Evolutionary conservation across 1,140 invertebrate species (phyloP), one percentile per base, ranked within the genome.

Genomic region (Ptiloglossa arizonensis): DNA sequence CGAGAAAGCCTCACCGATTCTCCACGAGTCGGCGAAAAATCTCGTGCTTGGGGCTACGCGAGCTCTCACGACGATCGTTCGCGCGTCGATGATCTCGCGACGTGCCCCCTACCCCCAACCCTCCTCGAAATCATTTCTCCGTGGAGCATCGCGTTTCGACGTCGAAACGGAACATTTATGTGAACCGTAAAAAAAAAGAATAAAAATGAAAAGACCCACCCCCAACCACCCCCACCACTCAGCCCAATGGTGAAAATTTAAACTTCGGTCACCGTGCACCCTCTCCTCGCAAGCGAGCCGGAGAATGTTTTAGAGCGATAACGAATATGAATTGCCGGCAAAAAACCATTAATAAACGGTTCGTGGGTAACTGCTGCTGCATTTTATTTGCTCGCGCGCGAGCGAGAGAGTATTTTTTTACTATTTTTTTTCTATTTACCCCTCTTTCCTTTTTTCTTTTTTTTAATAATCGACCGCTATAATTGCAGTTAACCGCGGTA

Each of bases 231-330:
- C n/a, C n/a, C n/a, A n/a, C n/a, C n/a, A n/a, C n/a, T n/a, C n/a
- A n/a, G n/a, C n/a, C n/a, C n/a, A n/a, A n/a, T n/a, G n/a, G n/a
- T n/a, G 5, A 11, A 54, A 15, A 57, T 64, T 71, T 60, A 24
- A 71, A 46, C 48, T 17, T 29, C 17, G 15, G 3, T 38, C 35
- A 9, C 4, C 9, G 35, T 38, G 35, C 35, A 3, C 4, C n/a
- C 17, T 48, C 57, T 5, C 11, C 13, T 17, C 27, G 6, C 15
- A 32, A 15, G 8, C 24, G 52, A 52, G 19, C 9, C 50, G 15
- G 11, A 24, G 52, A 57, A 75, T 68, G 63, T 75, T 75, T 48
- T 19, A 27, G 17, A 41, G 52, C 63, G 72, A 75, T 75, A 75
- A 75, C 63, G 63, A 73, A 73, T 63, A 63, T 59, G 70, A 73